phyloP scores from a whole-genome alignment of 2,113 vertebrate species.

The Kryptolebias marmoratus region DNA sequence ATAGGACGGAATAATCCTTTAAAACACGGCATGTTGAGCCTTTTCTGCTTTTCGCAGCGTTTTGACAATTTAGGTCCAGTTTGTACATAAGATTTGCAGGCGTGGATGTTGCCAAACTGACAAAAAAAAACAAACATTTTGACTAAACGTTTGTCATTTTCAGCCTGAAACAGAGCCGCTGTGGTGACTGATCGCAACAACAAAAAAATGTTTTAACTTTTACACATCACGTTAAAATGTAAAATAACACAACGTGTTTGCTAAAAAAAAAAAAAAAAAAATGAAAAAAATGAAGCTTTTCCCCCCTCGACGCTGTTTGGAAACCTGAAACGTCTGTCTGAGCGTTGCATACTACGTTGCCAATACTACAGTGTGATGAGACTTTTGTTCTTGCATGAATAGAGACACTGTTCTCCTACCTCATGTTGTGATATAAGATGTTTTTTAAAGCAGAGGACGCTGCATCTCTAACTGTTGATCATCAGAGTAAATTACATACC shows the following conservation, averaged over 20 bases:
- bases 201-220: slow-evolving; percentile 44
- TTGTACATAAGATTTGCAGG: slow-evolving; percentile 72
- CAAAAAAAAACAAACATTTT: slow-evolving; percentile 18
- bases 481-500: slow-evolving; percentile 78
- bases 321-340: slow-evolving; percentile 74
- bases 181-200: slow-evolving; percentile 30
- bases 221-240: slow-evolving; percentile 37
- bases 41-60: slow-evolving; percentile 70
- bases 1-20: slow-evolving; percentile 9
- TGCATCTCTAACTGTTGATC: slow-evolving; percentile 81
- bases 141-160: slow-evolving; percentile 4
- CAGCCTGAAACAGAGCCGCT: slow-evolving; percentile 35
- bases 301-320: slow-evolving; percentile 66
- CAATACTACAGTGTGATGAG: slow-evolving; percentile 83
- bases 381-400: slow-evolving; percentile 84
- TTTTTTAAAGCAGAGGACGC: slow-evolving; percentile 83
- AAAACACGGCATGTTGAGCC: slow-evolving; percentile 29
- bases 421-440: slow-evolving; percentile 86
- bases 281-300: background rate
- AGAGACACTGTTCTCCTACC: slow-evolving; percentile 85
- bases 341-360: slow-evolving; percentile 80
- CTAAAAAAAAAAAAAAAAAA: slow-evolving; percentile 7
- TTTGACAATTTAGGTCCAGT: slow-evolving; percentile 60
- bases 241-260: slow-evolving; percentile 42
- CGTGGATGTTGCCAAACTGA: slow-evolving; percentile 57